Evolutionary conservation across 2,113 vertebrate genomes (phyloP), one percentile per base, ranked within the genome.

Genomic region (Pomatorhinus ruficollis): DNA sequence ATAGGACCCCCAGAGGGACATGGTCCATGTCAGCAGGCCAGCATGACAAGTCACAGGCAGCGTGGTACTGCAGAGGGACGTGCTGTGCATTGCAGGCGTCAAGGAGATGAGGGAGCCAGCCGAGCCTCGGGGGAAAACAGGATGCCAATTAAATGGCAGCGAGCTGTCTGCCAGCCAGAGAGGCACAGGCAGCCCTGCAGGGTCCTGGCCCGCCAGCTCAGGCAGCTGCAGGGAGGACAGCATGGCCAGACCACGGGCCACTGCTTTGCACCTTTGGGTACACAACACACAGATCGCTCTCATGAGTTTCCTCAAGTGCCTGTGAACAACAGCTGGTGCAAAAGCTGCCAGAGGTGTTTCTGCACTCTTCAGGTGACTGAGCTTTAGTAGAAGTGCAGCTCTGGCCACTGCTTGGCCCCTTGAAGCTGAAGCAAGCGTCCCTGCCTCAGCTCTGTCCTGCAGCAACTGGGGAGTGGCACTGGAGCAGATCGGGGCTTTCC

Each of bases 101-200:
- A 1, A 56, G 37, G 84, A 20, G 0, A 33, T 3, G 56, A 59
- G 18, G 44, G 74, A 89, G 56, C n/a, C 4, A 2, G 45, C n/a
- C 8, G 1, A 0, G 45, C 21, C 57, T 54, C 3, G 1, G 4
- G 18, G 33, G 37, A 3, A 44, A 19, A 20, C 0, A 0, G 49
- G n/a, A 49, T 61, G 77, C 16, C 83, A 89, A 84, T 87, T 64
- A 95, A 95, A 63, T 23, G 52, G 69, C 78, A 91, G 30, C 0
- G 8, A 83, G 45, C 25, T 24, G 45, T 64, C 53, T 56, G 63
- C 40, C 82, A 79, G 92, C 47, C 11, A 1, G 3, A n/a, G 60
- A 42, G 60, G 49, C 0, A 1, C 49, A 71, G 31, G 84, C 56
- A 89, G 69, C 81, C 77, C 88, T 15, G 6, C 56, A 72, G 81